These are phyloP conservation scores for Ceratitis capitata DNA, from an alignment of 1,140 invertebrate genomes.

Conservation along the genomic window DNA sequence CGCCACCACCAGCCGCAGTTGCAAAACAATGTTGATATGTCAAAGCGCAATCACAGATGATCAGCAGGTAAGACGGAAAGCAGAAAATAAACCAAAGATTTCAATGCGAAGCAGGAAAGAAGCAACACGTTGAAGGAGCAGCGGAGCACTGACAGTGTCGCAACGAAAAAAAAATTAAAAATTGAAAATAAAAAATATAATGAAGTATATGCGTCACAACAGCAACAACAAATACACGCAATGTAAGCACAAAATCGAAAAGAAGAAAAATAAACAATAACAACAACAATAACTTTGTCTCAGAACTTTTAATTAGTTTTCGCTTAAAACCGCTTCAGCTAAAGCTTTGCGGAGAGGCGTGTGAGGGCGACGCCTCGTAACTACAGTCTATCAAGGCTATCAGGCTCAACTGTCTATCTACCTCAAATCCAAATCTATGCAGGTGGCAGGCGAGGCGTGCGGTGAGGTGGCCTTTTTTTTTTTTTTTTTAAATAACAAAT, in stretches of 20 bases:
- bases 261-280: conserved; percentile 46
- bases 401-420: neutral
- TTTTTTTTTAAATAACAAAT: neutral
- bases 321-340: conserved; percentile 55
- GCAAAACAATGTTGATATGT: conserved; percentile 43
- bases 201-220: conserved; percentile 33
- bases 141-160: neutral
- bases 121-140: too few species aligned
- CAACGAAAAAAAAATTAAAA: too few species aligned
- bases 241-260: conserved; percentile 43
- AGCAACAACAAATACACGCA: conserved; percentile 20
- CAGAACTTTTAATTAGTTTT: conserved; percentile 64
- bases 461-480: neutral
- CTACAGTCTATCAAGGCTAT: too few species aligned
- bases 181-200: too few species aligned
- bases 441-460: neutral
- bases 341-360: neutral
- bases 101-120: neutral
- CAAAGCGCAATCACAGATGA: conserved; percentile 56
- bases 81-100: neutral
- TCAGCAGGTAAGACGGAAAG: conserved; percentile 48
- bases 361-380: too few species aligned
- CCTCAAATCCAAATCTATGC: conserved; percentile 26
- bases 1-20: conserved; percentile 36
- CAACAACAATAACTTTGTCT: conserved; percentile 47